Conservation (phyloP, 2,888 invertebrate species). For the Aquatica leii region DNA sequence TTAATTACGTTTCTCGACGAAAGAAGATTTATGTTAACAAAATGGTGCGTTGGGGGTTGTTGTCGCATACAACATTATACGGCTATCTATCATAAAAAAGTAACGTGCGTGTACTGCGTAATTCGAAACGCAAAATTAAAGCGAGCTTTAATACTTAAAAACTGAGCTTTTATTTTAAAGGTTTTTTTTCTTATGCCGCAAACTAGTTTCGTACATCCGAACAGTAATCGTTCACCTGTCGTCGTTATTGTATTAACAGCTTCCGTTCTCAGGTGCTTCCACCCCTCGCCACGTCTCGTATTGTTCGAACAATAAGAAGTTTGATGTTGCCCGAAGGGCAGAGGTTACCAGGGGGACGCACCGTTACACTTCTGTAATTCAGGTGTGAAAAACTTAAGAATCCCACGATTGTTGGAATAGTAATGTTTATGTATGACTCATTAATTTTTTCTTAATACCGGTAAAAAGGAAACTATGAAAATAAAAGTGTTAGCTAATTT, state of each 20-base stretch:
- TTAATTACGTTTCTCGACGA: no score
- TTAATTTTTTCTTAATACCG: slow-evolving; percentile 30
- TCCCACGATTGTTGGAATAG: slow-evolving; percentile 38
- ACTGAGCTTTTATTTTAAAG: not conserved
- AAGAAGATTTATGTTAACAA: no score
- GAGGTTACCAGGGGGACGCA: slow-evolving; percentile 36
- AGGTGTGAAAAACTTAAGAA: slow-evolving; percentile 40
- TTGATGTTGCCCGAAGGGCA: slow-evolving; percentile 33
- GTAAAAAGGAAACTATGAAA: slow-evolving; percentile 28
- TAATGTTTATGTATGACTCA: slow-evolving; percentile 41
- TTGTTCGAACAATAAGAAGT: slow-evolving; percentile 19
- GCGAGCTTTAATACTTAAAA: not conserved
- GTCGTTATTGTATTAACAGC: slow-evolving; percentile 39
- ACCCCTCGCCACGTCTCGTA: slow-evolving; percentile 13
- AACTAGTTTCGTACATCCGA: slow-evolving; percentile 30
- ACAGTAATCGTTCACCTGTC: slow-evolving; percentile 43
- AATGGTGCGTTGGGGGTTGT: no score
- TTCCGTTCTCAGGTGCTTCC: slow-evolving; percentile 40
- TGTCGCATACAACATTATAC: no score
- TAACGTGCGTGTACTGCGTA: no score
- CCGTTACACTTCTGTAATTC: slow-evolving; percentile 43
- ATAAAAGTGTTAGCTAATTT: slow-evolving; percentile 18
- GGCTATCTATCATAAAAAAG: no score
- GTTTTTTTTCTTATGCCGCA: not conserved
- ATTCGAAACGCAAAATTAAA: no score